Conservation (phyloP, 2,888 invertebrate species). For the Chouioia cunea region DNA sequence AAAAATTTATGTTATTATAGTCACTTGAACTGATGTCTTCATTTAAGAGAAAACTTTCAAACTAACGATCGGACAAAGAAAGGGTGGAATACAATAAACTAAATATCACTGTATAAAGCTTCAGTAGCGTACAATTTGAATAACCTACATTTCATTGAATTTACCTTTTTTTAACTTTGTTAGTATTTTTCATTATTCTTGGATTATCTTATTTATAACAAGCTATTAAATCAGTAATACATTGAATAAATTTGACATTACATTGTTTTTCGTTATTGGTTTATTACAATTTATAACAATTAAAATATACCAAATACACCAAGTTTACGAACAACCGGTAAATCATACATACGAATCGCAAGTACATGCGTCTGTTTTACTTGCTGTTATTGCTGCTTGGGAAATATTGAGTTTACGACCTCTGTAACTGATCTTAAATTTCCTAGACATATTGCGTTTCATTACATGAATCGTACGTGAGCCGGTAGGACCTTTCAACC, state of each 20-base stretch:
- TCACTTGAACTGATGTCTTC: no score
- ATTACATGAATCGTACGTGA: conserved; percentile 31
- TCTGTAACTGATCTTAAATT: conserved; percentile 32
- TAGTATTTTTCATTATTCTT: background rate
- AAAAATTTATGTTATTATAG: no score
- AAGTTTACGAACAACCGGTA: conserved; percentile 53
- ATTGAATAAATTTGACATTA: conserved; percentile 19
- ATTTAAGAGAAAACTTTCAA: no score
- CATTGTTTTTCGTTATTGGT: conserved; percentile 50
- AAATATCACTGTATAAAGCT: conserved; percentile 35
- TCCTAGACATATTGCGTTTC: conserved; percentile 29
- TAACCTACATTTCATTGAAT: conserved; percentile 24
- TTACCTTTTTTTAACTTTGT: conserved; percentile 18
- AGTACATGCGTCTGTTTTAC: conserved; percentile 41
- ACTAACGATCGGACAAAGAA: conserved; percentile 12
- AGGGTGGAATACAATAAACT: conserved; percentile 22
- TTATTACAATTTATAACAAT: conserved; percentile 59
- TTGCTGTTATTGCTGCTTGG: conserved; percentile 15
- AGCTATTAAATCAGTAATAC: background rate
- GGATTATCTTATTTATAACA: background rate
- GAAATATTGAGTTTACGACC: conserved; percentile 25
- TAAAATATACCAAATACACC: conserved; percentile 58
- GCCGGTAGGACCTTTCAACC: conserved; percentile 17
- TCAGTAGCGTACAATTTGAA: conserved; percentile 41
- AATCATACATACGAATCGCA: conserved; percentile 50